These are phyloP conservation scores for Aporrectodea caliginosa DNA, from an alignment of 1,140 invertebrate species.

Conservation along the genomic window DNA sequence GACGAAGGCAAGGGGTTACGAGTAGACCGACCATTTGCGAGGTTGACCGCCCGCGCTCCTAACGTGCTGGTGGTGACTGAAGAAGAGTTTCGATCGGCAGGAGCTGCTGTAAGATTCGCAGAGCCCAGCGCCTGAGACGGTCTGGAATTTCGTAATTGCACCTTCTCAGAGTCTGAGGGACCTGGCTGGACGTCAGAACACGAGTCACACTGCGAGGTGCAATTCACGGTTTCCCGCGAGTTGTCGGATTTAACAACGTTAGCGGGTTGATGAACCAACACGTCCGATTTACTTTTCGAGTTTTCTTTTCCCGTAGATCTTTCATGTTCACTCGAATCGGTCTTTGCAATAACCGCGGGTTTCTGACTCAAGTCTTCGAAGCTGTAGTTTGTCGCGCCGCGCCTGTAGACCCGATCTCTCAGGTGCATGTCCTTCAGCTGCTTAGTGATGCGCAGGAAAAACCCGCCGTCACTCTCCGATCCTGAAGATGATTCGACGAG, in stretches of 20 bases:
- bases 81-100: background rate
- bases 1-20: background rate
- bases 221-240: background rate
- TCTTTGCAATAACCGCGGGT: background rate
- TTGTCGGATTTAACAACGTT: background rate
- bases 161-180: background rate
- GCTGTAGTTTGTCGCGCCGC: slow-evolving; percentile 8
- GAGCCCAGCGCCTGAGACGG: background rate
- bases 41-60: background rate
- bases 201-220: background rate
- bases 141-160: background rate
- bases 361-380: slow-evolving; percentile 1
- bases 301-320: too few relatives aligned
- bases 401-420: slow-evolving; percentile 15
- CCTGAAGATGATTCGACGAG: background rate
- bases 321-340: too few relatives aligned
- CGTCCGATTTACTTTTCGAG: background rate
- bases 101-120: background rate
- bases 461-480: background rate
- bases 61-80: background rate
- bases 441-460: too few relatives aligned
- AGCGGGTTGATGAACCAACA: background rate
- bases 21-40: background rate
- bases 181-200: background rate
- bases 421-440: background rate